phyloP scores from a whole-genome alignment of 35 echinoderm and acorn worm species.

The Ptychodera flava region DNA sequence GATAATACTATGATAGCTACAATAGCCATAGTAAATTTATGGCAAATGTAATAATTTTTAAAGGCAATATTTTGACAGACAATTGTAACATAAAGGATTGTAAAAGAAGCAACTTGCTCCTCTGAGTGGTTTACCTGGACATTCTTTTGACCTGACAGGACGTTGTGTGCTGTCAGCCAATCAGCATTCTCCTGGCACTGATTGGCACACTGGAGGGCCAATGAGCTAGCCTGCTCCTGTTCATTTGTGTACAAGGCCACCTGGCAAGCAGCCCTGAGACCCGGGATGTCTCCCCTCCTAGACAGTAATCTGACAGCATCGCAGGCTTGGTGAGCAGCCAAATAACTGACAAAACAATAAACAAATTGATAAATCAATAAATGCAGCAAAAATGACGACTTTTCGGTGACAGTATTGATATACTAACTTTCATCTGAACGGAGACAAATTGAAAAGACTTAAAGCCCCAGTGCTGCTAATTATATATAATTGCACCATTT shows the following conservation, averaged over 20 bases:
- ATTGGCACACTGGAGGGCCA: constrained; percentile 65
- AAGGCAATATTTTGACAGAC: background rate
- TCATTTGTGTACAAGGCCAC: constrained; percentile 65
- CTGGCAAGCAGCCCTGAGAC: constrained; percentile 50
- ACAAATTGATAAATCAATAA: background rate
- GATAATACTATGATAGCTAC: no score
- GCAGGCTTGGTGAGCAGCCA: constrained; percentile 49
- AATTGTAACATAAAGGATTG: background rate
- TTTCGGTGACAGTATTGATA: no score
- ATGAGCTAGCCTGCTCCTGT: constrained; percentile 19
- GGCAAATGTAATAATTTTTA: background rate
- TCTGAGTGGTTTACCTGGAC: background rate
- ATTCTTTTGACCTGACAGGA: constrained; percentile 11
- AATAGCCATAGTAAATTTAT: no score
- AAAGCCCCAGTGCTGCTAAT: no score
- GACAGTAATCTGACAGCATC: constrained; percentile 74
- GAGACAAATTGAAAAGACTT: no score
- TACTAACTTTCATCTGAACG: no score
- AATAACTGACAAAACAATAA: constrained; percentile 48
- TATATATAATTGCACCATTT: no score
- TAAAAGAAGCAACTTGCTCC: no score
- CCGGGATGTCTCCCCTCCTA: constrained; percentile 59
- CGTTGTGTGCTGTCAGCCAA: constrained; percentile 53
- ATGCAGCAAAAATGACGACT: no score
- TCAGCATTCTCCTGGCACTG: constrained; percentile 52